Evolutionary conservation across 2,888 invertebrate species (phyloP), one percentile per base, ranked within the genome.

Genomic region (Standfussiana lucernea): DNA sequence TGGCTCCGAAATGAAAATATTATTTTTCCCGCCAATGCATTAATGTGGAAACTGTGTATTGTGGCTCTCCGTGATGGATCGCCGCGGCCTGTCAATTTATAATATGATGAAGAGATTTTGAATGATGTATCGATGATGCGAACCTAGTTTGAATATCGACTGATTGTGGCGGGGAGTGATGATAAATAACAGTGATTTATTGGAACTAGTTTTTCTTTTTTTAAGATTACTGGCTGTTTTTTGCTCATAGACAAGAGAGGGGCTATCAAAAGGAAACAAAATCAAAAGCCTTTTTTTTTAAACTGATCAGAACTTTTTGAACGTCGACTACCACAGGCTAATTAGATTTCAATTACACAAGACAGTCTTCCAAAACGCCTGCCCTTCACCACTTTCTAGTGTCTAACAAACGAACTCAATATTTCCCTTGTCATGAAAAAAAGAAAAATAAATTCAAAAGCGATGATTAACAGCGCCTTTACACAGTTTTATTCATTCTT

Each of bases 21-120:
- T 93, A 94, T 93, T 94, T 93, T 87, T 82, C 70, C 72, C 67
- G 28, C 47, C 75, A 93, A 93, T 94, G 71, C 80, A 93, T 94
- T 95, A 95, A 95, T 95, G 95, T 91, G 90, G 93, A 94, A 94
- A 90, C 92, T 93, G 93, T 95, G 94, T 95, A 94, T 94, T 94
- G 93, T 94, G 90, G 89, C 80, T 87, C 88, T 86, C 90, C 90
- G 89, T 95, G 95, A 95, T 94, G 93, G 94, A 95, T 94, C 93
- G 93, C 83, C 74, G 66, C 21, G 64, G 83, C 86, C 85, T 88
- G 87, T 86, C 90, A 90, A 90, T 93, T 91, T 91, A 92, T 88
- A 92, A 92, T 92, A 93, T 89, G 90, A 89, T 86, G 90, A 88
- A 81, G 90, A 89, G 90, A 89, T 89, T 92, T 86, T 78, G 86